Base-by-base conservation (phyloP, 2,797 vertebrate genomes). In the Toxotes lorentzi region DNA sequence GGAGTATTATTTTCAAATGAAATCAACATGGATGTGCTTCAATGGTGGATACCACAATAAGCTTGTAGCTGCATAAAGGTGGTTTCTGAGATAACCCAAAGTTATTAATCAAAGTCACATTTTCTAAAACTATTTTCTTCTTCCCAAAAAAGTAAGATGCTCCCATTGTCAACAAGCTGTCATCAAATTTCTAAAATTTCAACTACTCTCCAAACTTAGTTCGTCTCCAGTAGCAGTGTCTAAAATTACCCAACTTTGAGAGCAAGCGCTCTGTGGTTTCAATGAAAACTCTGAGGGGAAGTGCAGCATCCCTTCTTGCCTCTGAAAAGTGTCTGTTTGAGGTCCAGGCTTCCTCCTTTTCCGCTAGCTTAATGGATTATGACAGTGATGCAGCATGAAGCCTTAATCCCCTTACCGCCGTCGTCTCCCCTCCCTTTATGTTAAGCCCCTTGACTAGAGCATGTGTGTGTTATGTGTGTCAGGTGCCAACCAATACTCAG, bases 361-460 rank as follows among this genome's bases (percentile, higher is more conserved):
- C 86, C 68, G 51, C 90, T 86, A 73, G 86, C 75, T 92, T 92
- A 92, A 91, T 91, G 89, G 89, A 93, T 92, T 92, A 91, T 88
- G 91, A 90, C 90, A 91, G 87, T 87, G 90, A 92, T 92, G 88
- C 90, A 87, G 92, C 89, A 75, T 92, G 89, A 93, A 89, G 80
- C 62, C 70, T 88, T 92, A 94, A 94, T 93, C 92, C 83, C 74
- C 81, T 78, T 62, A 48, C 82, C 76, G 69, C 81, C 84, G 51
- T 75, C 66, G 75, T 86, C 86, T 91, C 70, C 80, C 83, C 86
- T 86, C 85, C 91, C 86, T 86, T 92, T 84, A 89, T 83, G 86
- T 85, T 88, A 92, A 93, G 84, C 87, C 90, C 81, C 79, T 85
- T 85, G 83, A 89, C 85, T 78, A 73, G 78, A 82, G 75, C 17